phyloP scores from a whole-genome alignment of 1,140 invertebrate species.

The Eubasilissa regina region DNA sequence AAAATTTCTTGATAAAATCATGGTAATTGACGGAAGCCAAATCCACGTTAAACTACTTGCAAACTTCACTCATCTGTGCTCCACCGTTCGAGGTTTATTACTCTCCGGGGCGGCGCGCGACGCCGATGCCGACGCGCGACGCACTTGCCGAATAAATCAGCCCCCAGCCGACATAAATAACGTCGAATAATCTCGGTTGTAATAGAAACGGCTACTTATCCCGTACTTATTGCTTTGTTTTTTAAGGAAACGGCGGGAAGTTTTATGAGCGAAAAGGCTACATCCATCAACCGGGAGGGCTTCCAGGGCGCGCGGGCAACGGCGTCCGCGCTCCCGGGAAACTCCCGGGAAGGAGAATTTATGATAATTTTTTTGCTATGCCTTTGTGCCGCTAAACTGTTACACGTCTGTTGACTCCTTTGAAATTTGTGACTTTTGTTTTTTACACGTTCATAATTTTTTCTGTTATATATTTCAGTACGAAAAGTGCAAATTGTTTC shows the following conservation, averaged over 20 bases:
- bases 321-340: neutral
- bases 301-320: neutral
- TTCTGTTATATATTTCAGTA: too few species aligned
- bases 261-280: slow-evolving; percentile 30
- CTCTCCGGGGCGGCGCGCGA: too few species aligned
- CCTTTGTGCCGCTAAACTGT: neutral
- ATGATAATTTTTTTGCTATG: slow-evolving; percentile 1
- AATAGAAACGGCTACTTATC: slow-evolving; percentile 29
- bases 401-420: neutral
- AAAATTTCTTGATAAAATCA: too few species aligned
- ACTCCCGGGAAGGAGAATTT: neutral
- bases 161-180: slow-evolving; percentile 1
- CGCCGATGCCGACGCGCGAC: too few species aligned
- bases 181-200: slow-evolving; percentile 18
- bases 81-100: too few species aligned
- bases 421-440: neutral
- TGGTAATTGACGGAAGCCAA: too few species aligned
- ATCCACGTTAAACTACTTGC: too few species aligned
- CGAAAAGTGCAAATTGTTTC: too few species aligned
- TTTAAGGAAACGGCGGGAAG: slow-evolving; percentile 22
- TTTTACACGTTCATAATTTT: too few species aligned
- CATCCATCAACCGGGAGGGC: slow-evolving; percentile 14
- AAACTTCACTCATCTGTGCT: too few species aligned
- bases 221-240: slow-evolving; percentile 32
- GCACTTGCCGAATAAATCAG: slow-evolving; percentile 10